Evolutionary conservation across 2,113 vertebrate genomes (phyloP).

Genomic region (Todiramphus chloris): DNA sequence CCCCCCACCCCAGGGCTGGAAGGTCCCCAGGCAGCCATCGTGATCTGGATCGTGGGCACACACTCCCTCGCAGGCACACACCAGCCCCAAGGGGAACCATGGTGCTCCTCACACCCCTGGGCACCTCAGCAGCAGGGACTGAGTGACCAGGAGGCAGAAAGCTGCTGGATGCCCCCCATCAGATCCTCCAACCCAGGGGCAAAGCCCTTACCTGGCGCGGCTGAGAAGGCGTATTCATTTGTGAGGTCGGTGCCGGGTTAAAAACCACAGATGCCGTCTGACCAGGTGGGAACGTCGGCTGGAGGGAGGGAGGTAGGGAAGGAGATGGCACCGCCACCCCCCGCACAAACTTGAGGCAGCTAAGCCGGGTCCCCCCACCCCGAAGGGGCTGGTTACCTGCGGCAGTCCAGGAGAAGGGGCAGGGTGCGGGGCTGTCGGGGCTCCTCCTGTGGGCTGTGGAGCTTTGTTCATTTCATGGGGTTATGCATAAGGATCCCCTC

Average conservation of each 20-base stretch:
- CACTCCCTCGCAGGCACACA: background rate
- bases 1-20: background rate
- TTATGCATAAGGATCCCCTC: slow-evolving; percentile 91
- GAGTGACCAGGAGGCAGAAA: background rate
- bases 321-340: background rate
- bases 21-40: background rate
- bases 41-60: accelerated
- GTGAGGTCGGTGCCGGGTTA: slow-evolving; percentile 89
- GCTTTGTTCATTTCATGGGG: slow-evolving; percentile 99
- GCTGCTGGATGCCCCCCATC: background rate
- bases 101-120: background rate
- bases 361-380: background rate
- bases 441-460: slow-evolving; percentile 96
- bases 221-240: slow-evolving; percentile 97
- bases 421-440: slow-evolving; percentile 90
- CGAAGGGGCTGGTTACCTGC: slow-evolving; percentile 77
- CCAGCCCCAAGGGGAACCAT: background rate
- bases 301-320: slow-evolving; percentile 35
- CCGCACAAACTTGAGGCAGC: accelerated
- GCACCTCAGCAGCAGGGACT: accelerated
- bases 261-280: slow-evolving; percentile 91
- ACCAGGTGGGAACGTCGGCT: slow-evolving; percentile 89
- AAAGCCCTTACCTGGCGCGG: slow-evolving; percentile 87
- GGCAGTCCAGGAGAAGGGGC: slow-evolving; percentile 94
- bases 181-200: accelerated